phyloP scores from a whole-genome alignment of 2,888 invertebrate species.

The Folsomia candida region DNA sequence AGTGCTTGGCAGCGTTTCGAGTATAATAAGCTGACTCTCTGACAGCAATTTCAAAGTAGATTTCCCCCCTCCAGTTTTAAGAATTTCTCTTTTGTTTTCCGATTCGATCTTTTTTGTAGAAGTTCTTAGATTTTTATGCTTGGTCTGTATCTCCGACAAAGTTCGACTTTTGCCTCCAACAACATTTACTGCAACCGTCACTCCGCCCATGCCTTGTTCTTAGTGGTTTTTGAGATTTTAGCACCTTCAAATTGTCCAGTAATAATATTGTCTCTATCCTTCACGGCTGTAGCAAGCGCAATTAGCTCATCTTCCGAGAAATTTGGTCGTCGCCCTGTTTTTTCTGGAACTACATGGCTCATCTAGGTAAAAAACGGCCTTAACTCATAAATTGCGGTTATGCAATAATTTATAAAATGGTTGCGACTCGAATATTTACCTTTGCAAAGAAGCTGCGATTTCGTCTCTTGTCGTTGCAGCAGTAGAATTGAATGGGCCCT shows the following conservation, averaged over 20 bases:
- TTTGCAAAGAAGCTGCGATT: slow-evolving; percentile 9
- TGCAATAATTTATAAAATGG: slow-evolving; percentile 15
- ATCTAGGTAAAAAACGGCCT: neutral
- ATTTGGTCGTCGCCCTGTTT: neutral
- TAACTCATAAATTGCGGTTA: neutral
- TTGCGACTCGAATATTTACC: slow-evolving; percentile 25
- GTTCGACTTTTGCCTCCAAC: slow-evolving; percentile 13
- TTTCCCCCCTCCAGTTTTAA: slow-evolving; percentile 27
- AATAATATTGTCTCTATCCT: neutral
- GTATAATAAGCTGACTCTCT: neutral
- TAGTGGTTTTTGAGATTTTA: neutral
- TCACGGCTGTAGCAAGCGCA: neutral
- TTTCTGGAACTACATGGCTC: neutral
- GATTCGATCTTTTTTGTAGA: neutral
- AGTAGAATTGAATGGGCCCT: too few relatives aligned
- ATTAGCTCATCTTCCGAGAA: slow-evolving; percentile 13
- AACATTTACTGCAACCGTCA: slow-evolving; percentile 3
- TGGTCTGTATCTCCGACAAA: slow-evolving; percentile 13
- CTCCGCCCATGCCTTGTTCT: slow-evolving; percentile 17
- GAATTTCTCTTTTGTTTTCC: neutral
- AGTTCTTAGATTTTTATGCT: slow-evolving; percentile 15
- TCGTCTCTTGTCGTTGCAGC: too few relatives aligned
- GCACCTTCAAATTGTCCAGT: neutral
- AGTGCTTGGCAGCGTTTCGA: neutral
- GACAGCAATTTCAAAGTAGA: neutral